Base-by-base conservation (phyloP, 2,113 vertebrate genomes). In the Platanista minor region DNA sequence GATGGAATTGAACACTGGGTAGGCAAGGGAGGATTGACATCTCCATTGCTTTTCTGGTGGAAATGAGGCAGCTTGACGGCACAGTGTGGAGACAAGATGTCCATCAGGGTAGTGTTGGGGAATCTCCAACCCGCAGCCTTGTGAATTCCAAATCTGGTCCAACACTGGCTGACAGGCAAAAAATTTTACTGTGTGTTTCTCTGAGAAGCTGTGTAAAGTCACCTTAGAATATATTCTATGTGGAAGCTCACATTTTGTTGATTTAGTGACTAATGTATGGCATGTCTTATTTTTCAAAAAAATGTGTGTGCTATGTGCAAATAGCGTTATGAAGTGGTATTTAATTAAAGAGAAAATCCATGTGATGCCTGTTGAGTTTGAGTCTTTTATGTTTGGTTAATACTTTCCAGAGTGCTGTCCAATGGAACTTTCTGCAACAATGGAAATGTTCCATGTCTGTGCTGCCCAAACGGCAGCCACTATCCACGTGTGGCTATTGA, bases 221-320 rank as follows among this genome's bases (percentile, higher is more conserved):
- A 72, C 90, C 83, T 83, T 95, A 93, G 83, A 95, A 23, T 81
- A 81, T 87, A 96, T 61, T 97, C 87, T 93, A 0, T 94, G 81
- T 91, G 85, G 86, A 97, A 90, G 87, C 94, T 90, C 95, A 67
- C 94, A 90, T 97, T 97, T 93, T 97, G 91, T 97, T 95, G 91
- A 92, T 85, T 41, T 81, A 61, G 39, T 66, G 75, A 87, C 92
- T 97, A 62, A 93, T 69, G 46, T 33, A 46, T 33, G 85, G 96
- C 98, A 97, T 97, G 97, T 97, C 83, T 96, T 94, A 88, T 95
- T 97, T 98, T 96, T 93, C 52, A 81, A 80, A 81, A 59, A 93
- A 67, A 66, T 10, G 27, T 90, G 57, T 81, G 94, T 87, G 57
- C 21, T 95, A 87, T 43, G 92, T 98, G 91, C 83, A 87, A 81